Base-by-base conservation (phyloP, 2,113 vertebrate species). In the Hippocampus abdominalis region DNA sequence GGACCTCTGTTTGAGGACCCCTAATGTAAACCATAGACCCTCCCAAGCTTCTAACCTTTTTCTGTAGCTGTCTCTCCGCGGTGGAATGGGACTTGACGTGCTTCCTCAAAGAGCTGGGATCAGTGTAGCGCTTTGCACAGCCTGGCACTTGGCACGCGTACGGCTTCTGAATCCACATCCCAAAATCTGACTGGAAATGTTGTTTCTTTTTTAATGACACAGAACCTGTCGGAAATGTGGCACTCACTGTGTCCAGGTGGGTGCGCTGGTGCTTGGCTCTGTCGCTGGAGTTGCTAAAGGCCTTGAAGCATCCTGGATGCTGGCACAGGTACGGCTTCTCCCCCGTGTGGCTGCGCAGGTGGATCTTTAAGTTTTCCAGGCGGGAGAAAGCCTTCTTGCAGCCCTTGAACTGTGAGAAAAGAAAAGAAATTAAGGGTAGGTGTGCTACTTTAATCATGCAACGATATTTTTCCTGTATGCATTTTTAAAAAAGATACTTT, bases 221-320 rank as follows among this genome's bases (percentile, higher is more conserved):
- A 3, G 23, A 27, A 57, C 23, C 54, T 13, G 25, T 32, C 10
- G 12, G 29, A 67, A 54, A 39, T 40, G n/a, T 11, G 68, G 46
- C 29, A 76, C 89, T 91, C 83, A 93, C 92, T 4, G 89, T 92
- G 83, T 93, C 95, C 89, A 98, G 84, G 83, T 99, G 97, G 8
- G 96, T 99, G 70, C 96, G 94, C 91, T 98, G 96, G 86, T 99
- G 97, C 80, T 99, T 99, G 81, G 97, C 96, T 0, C 97, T 93
- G 86, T 99, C 97, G 0, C 97, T 99, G 74, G 96, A 98, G 93
- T 99, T 99, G 89, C 96, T 99, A 94, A 99, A 99, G 0, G 97
- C 94, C 88, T 99, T 99, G 87, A 93, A 92, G 85, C 97, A 99
- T 78, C 95, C 95, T 0, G 93, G 94, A 70, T 98, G 94, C 76